Evolutionary conservation across 1,140 invertebrate genomes (phyloP), one percentile per base, ranked within the genome.

Genomic region (Bombus superbus): DNA sequence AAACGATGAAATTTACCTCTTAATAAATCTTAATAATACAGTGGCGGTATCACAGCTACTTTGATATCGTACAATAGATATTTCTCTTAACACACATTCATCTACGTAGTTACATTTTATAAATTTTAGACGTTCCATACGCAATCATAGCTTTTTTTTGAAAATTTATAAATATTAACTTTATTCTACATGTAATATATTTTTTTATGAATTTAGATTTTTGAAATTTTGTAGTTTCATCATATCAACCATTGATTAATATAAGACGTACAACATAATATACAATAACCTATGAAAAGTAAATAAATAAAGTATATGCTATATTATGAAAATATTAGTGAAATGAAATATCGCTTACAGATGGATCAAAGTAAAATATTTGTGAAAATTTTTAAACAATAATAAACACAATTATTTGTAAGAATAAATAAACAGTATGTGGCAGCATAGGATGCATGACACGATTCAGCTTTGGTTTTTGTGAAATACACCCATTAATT

Each of bases 371-470:
- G 68, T 79, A 28, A 89, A 47, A 71, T 59, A 47, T 66, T 79
- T 77, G 68, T 76, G 84, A 74, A 69, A 72, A 64, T 76, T 85
- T 32, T 85, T 44, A 79, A 83, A 86, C 25, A 79, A 62, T 80
- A 85, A 72, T 85, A 84, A 85, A 79, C 68, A 68, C 40, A 18
- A 84, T 81, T 72, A 79, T 8, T 53, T 73, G 76, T 81, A 81
- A 83, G 71, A 93, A 92, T 90, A 92, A 93, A 92, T 92, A 92
- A 91, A 88, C 85, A 87, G 83, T 92, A 86, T 91, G 88, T 86
- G 83, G 72, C 86, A 90, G 80, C 69, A 85, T 62, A 83, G 88
- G 81, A 89, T 74, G 76, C 86, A 77, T 85, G 79, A 89, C 83
- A 86, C 81, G 73, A 80, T 78, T 87, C 83, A 72, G 82, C 86